Evolutionary conservation across 2,797 vertebrate genomes (phyloP).

Genomic region (Clarias pachynema): DNA sequence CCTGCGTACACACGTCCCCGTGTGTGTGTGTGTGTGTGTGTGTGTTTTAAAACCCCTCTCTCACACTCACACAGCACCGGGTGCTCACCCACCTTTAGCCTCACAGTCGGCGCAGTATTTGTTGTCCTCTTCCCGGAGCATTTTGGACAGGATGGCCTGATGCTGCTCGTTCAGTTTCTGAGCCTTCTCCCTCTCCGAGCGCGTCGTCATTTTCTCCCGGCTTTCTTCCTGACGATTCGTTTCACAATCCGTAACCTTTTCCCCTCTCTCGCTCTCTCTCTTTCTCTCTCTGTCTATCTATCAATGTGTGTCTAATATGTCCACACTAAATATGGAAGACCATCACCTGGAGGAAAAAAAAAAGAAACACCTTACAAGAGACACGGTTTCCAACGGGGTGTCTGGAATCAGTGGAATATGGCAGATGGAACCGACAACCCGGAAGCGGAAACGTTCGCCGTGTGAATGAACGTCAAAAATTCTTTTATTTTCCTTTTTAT

Average conservation of each 20-base stretch:
- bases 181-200: conserved; percentile 95
- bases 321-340: conserved; percentile 24
- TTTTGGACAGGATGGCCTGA: conserved; percentile 96
- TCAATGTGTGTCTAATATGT: conserved; percentile 14
- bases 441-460: conserved; percentile 55
- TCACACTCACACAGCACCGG: background rate
- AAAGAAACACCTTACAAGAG: background rate
- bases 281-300: background rate
- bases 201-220: conserved; percentile 83
- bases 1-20: background rate
- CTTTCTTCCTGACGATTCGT: conserved; percentile 23
- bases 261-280: background rate
- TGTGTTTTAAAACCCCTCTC: background rate
- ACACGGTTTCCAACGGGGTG: background rate
- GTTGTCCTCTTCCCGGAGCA: conserved; percentile 97
- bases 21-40: too few species aligned
- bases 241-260: conserved; percentile 36
- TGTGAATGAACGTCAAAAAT: conserved; percentile 9
- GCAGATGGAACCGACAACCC: conserved; percentile 55
- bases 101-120: conserved; percentile 99
- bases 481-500: background rate
- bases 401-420: conserved; percentile 54
- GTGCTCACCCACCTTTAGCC: conserved; percentile 84
- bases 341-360: conserved; percentile 52
- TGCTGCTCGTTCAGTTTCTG: conserved; percentile 98